Evolutionary conservation across 2,113 vertebrate species (phyloP).

Genomic region (Theropithecus gelada): DNA sequence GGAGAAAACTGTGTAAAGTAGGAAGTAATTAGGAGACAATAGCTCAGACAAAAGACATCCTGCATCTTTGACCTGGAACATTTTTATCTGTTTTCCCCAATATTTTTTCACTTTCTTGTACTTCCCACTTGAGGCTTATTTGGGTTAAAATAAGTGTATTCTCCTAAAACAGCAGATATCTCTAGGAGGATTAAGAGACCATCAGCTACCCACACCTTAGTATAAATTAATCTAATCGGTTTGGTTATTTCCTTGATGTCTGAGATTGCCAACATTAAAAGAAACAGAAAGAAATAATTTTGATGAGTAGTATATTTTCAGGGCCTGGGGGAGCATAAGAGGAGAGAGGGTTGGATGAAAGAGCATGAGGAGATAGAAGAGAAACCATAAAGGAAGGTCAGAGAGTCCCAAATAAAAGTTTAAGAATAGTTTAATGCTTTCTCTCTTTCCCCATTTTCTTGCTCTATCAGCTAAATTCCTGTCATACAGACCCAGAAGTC

Average conservation of each 20-base stretch:
- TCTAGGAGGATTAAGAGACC: neutral
- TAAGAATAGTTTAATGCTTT: neutral
- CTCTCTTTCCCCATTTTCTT: neutral
- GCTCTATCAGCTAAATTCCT: neutral
- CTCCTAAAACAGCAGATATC: neutral
- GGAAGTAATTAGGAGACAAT: neutral
- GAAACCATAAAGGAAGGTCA: neutral
- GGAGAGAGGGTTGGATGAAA: neutral
- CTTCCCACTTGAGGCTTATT: neutral
- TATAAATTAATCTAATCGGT: neutral
- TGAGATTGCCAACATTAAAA: neutral
- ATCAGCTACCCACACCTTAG: neutral
- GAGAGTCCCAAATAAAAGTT: neutral
- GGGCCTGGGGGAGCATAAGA: neutral
- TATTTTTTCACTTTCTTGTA: neutral
- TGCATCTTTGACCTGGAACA: neutral
- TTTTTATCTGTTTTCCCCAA: slow-evolving; percentile 3
- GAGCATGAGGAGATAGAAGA: neutral
- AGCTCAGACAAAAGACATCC: neutral
- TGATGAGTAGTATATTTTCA: neutral
- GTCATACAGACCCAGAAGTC: neutral
- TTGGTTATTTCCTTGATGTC: neutral
- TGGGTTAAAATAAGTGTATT: neutral
- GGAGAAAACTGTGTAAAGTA: neutral
- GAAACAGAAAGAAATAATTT: slow-evolving; percentile 1